Base-by-base conservation (phyloP, 2,888 invertebrate species). In the Clusia tigrina region DNA sequence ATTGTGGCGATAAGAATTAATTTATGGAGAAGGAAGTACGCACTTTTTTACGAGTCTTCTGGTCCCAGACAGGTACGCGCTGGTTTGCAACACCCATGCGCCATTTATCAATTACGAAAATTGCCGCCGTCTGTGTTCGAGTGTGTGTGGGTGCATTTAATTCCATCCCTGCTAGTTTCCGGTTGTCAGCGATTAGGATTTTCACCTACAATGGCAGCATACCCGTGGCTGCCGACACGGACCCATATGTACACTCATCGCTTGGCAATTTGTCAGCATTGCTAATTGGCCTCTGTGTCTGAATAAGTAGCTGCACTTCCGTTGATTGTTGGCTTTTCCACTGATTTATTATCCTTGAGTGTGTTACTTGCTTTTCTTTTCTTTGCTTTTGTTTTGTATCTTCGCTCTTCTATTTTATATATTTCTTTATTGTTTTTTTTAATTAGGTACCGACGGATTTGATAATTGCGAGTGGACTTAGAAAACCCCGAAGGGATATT, bases 261-360 rank as follows among this genome's bases (percentile, higher is more conserved):
- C 76, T 77, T 74, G 71, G 74, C 77, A 77, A 74, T 74, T 74
- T 77, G 74, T 74, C 74, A 77, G 77, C 77, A 74, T 71, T 66
- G 66, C 74, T 77, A 74, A 74, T 74, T 73, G 77, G 71, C 71
- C 61, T 69, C 18, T 60, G 65, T 70, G 67, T 67, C 60, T 56
- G 37, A 48, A 2, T 22, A 20, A 48, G 22, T 48, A 15, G n/a
- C 3, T 42, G n/a, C n/a, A 48, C 20, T 48, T 48, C 22, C 20
- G 48, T 48, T 22, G 22, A 48, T 48, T 20, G 22, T 6, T 18
- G 48, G 22, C 48, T 15, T 20, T 20, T 48, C 22, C 22, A 20
- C 5, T 15, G 18, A 48, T 22, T 9, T 22, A 20, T 48, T 42
- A 6, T n/a, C 12, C 42, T 48, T 2, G 48, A 48, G 15, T 48